A percentile compares a stretch with the other conserved stretches of the same genome.
These are phyloP conservation scores for Nestor notabilis DNA, from an alignment of 2,113 vertebrate species.

Conservation along the genomic window DNA sequence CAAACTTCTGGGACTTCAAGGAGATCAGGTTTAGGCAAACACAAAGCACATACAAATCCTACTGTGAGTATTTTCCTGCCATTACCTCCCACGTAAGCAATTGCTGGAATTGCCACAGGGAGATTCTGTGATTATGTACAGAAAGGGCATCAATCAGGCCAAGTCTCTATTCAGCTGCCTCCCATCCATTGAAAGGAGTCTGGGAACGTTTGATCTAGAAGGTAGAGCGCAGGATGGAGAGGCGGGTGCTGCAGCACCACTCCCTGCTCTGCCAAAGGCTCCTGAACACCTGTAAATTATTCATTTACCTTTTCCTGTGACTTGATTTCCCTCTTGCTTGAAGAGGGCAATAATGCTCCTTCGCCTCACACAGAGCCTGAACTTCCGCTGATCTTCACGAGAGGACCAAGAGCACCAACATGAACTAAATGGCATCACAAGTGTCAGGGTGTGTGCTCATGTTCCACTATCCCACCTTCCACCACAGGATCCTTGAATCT, in stretches of 20 bases:
- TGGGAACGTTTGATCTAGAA: slow-evolving; percentile 59
- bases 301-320: slow-evolving; percentile 57
- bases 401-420: not conserved
- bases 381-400: slow-evolving; percentile 8
- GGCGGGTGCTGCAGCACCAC: slow-evolving; percentile 34
- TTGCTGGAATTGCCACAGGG: slow-evolving; percentile 65
- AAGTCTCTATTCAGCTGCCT: slow-evolving; percentile 55
- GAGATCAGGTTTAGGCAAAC: slow-evolving; percentile 67
- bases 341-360: not conserved
- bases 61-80: slow-evolving; percentile 60
- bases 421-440: not conserved
- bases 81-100: slow-evolving; percentile 68
- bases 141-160: slow-evolving; percentile 64
- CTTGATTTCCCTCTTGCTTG: slow-evolving; percentile 33
- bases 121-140: slow-evolving; percentile 62
- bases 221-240: slow-evolving; percentile 2
- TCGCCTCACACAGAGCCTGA: not conserved
- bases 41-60: slow-evolving; percentile 63
- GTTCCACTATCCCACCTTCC: not conserved
- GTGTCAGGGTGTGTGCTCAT: not conserved
- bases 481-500: not conserved
- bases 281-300: slow-evolving; percentile 55
- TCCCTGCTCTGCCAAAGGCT: slow-evolving; percentile 47
- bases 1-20: slow-evolving; percentile 50
- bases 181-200: slow-evolving; percentile 53